Evolutionary conservation across 2,888 invertebrate species (phyloP).

Genomic region (Philonicus albiceps): DNA sequence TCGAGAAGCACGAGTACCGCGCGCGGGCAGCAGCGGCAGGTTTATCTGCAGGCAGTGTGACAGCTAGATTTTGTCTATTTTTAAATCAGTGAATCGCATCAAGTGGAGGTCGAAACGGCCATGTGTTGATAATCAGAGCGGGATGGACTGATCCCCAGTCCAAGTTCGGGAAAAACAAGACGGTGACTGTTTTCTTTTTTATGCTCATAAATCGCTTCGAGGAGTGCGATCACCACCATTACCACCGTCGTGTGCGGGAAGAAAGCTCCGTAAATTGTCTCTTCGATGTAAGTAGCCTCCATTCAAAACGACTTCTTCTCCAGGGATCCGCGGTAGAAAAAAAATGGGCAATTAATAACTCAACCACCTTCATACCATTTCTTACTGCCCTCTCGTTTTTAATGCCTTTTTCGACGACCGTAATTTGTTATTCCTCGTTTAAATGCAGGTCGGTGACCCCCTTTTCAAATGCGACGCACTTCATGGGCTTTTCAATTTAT

Average conservation of each 20-base stretch:
- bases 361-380: not conserved
- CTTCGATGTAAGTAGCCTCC: not conserved
- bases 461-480: not conserved
- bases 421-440: not conserved
- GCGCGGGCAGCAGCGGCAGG: not conserved
- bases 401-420: not conserved
- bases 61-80: constrained; percentile 22
- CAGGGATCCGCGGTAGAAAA: not conserved
- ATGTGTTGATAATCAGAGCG: constrained; percentile 22
- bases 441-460: not conserved
- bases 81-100: constrained; percentile 28
- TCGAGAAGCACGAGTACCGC: not conserved
- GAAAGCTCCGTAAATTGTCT: not conserved
- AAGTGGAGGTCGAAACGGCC: constrained; percentile 32
- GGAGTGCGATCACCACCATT: not conserved
- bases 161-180: constrained; percentile 8
- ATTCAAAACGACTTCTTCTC: not conserved
- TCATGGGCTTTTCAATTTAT: not conserved
- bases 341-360: not conserved
- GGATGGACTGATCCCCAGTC: not conserved
- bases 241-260: not conserved
- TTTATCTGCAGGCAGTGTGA: constrained; percentile 16
- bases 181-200: constrained; percentile 12
- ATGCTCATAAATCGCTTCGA: not conserved
- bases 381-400: not conserved